phyloP scores from a whole-genome alignment of 2,113 vertebrate species.

The Myrmophylax atrothorax region DNA sequence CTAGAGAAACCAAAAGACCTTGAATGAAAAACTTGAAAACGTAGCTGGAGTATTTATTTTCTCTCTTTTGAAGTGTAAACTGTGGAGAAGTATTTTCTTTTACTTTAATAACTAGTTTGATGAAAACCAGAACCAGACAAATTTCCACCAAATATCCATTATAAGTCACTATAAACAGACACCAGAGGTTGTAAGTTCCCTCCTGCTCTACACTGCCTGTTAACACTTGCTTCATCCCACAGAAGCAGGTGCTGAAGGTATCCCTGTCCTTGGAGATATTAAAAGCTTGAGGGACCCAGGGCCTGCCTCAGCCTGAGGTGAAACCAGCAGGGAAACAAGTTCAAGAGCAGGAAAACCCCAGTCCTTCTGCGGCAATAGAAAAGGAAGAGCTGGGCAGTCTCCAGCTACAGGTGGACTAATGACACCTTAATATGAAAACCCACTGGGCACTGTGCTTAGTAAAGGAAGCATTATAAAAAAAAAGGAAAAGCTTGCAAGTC shows the following conservation, averaged over 20 bases:
- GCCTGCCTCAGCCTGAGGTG: neutral
- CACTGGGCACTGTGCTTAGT: neutral
- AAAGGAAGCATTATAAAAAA: neutral
- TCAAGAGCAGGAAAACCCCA: neutral
- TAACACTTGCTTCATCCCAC: neutral
- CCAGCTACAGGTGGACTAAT: neutral
- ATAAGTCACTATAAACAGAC: neutral
- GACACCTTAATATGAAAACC: neutral
- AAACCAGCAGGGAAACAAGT: neutral
- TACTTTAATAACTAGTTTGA: neutral
- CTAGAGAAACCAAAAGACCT: neutral
- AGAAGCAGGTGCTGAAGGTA: neutral
- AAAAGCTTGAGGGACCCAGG: neutral
- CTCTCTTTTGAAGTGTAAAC: neutral
- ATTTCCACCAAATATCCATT: neutral
- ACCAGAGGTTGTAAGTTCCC: neutral
- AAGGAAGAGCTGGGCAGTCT: neutral
- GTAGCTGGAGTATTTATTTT: neutral
- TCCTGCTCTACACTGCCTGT: neutral
- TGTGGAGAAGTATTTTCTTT: neutral
- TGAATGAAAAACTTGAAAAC: neutral
- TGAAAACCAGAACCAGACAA: neutral
- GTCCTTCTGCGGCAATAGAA: accelerated
- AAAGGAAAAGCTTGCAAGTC: neutral
- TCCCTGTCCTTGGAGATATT: neutral